Percentiles rank a stretch among this genome's conserved stretches.
phyloP scores from a whole-genome alignment of 2,888 invertebrate species.

The Hoplodrina blanda region DNA sequence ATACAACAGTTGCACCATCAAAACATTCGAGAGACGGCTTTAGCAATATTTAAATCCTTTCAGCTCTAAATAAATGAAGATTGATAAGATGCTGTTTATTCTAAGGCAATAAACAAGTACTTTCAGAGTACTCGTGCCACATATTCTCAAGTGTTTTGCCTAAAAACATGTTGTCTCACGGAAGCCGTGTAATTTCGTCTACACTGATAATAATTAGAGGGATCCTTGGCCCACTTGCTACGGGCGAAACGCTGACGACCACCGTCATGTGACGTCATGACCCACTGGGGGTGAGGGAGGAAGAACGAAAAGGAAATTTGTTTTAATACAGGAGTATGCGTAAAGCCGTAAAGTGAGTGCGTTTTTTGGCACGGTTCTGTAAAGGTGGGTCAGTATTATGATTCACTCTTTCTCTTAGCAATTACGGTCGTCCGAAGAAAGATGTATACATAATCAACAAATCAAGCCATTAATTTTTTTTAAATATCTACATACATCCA shows the following conservation, averaged over 20 bases:
- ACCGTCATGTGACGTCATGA: constrained; percentile 48
- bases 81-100: background rate
- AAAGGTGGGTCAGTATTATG: constrained; percentile 4
- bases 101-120: background rate
- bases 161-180: constrained; percentile 35
- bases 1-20: background rate
- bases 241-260: constrained; percentile 59
- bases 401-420: constrained; percentile 1
- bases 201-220: constrained; percentile 68
- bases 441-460: too few species aligned
- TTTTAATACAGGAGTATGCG: constrained; percentile 28
- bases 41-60: background rate
- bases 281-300: constrained; percentile 1
- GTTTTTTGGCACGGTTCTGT: constrained; percentile 10
- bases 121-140: background rate
- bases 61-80: background rate
- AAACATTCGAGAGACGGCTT: background rate
- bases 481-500: too few species aligned
- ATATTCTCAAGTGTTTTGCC: constrained; percentile 14
- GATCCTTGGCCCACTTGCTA: constrained; percentile 71
- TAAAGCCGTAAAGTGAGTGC: background rate
- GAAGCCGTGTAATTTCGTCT: constrained; percentile 44
- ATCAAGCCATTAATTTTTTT: too few species aligned
- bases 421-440: too few species aligned
- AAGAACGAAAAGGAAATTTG: constrained; percentile 4